Percentiles rank a stretch among this genome's conserved stretches.
Conservation (phyloP, 2,113 vertebrate genomes). For the Potamarius usumacintae region DNA sequence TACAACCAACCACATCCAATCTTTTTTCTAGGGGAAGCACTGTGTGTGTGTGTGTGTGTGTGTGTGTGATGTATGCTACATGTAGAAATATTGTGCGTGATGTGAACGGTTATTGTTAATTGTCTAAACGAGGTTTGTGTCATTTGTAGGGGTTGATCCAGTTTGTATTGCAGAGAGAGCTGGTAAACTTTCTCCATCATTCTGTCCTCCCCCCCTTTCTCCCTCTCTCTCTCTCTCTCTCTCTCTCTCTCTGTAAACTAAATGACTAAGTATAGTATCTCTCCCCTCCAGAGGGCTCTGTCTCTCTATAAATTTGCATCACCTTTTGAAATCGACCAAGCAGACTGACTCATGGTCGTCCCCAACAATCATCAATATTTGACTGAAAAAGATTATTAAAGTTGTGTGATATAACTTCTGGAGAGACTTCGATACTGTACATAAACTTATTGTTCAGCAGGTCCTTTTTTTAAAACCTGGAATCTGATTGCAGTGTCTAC, state of each 20-base stretch:
- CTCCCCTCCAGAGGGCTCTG: slow-evolving; percentile 51
- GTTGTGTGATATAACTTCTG: background rate
- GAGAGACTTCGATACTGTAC: background rate
- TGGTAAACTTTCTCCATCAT: slow-evolving; percentile 64
- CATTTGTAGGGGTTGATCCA: slow-evolving; percentile 78
- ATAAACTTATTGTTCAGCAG: slow-evolving; percentile 25
- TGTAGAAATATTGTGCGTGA: slow-evolving; percentile 7
- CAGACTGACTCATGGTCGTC: background rate
- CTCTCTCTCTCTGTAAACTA: slow-evolving; percentile 43
- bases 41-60: slow-evolving; percentile 5
- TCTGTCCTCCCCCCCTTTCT: slow-evolving; percentile 34
- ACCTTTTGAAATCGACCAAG: background rate
- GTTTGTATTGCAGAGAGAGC: slow-evolving; percentile 78
- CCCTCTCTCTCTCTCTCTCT: slow-evolving; percentile 44
- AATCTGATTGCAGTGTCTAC: slow-evolving; percentile 36
- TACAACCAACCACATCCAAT: background rate
- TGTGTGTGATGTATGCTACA: background rate
- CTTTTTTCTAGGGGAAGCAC: background rate
- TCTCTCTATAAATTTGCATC: slow-evolving; percentile 17
- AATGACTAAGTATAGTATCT: slow-evolving; percentile 63
- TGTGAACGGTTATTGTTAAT: slow-evolving; percentile 41
- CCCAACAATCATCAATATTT: background rate
- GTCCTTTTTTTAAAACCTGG: slow-evolving; percentile 16
- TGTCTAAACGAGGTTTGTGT: slow-evolving; percentile 64
- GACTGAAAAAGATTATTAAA: background rate